These are phyloP conservation scores for Mionectes macconnelli DNA, from an alignment of 2,113 vertebrate species.

Conservation along the genomic window DNA sequence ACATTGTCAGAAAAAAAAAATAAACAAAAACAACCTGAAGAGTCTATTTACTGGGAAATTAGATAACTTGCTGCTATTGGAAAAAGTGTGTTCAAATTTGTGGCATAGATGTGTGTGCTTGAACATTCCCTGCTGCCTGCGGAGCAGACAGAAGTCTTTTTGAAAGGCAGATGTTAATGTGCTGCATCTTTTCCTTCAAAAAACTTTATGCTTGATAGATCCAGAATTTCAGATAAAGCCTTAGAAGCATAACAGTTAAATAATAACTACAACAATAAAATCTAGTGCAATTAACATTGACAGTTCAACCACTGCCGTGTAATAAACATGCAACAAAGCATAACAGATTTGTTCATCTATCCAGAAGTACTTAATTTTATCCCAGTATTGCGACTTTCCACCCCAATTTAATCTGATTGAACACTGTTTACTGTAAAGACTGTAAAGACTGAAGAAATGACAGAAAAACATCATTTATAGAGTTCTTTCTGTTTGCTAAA, in stretches of 20 bases:
- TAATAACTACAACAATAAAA: neutral
- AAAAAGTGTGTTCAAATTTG: neutral
- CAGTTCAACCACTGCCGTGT: neutral
- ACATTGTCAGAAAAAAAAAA: neutral
- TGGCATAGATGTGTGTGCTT: neutral
- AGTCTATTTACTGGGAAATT: neutral
- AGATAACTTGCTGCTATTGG: neutral
- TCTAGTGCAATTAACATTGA: neutral
- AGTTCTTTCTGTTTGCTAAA: neutral
- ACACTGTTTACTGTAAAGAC: neutral
- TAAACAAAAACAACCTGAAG: neutral
- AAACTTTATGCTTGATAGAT: neutral
- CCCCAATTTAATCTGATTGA: neutral
- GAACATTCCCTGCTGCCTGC: neutral
- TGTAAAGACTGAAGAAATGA: neutral
- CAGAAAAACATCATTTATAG: neutral
- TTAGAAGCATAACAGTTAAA: neutral
- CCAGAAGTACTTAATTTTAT: neutral
- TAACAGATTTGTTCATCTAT: neutral
- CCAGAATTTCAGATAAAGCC: neutral
- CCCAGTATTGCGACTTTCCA: neutral
- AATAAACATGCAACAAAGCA: neutral
- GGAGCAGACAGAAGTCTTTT: neutral
- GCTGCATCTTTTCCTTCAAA: neutral
- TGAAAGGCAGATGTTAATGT: neutral